A percentile compares a stretch with the other conserved stretches of the same genome.
phyloP scores from a whole-genome alignment of 2,113 vertebrate species.

The Zapornia atra region DNA sequence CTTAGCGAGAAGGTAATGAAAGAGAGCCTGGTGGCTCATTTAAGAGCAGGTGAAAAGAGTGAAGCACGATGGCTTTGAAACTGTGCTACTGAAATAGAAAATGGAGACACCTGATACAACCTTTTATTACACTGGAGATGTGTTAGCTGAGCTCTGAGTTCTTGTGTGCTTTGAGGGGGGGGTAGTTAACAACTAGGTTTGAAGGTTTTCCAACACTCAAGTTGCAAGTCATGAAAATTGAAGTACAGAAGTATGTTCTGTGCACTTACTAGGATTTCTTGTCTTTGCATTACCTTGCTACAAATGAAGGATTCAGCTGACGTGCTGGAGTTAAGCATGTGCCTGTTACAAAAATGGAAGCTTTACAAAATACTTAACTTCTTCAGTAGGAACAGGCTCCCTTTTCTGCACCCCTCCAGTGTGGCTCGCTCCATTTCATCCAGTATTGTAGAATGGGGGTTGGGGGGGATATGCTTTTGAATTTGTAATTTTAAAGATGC shows the following conservation, averaged over 20 bases:
- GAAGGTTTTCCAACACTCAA: background rate
- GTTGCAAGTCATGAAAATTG: background rate
- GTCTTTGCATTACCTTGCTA: background rate
- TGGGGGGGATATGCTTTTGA: background rate
- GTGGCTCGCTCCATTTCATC: background rate
- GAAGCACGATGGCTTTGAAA: background rate
- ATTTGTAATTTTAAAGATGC: background rate
- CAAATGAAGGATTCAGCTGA: background rate
- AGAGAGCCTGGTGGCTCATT: background rate
- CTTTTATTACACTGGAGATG: background rate
- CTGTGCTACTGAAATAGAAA: background rate
- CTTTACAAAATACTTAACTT: background rate
- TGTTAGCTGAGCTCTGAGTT: background rate
- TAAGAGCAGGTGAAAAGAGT: background rate
- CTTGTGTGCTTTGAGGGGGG: background rate
- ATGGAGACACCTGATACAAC: background rate
- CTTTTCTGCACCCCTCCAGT: background rate
- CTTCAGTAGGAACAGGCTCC: background rate
- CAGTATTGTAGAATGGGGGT: background rate
- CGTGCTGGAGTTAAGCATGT: background rate
- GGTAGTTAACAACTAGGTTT: background rate
- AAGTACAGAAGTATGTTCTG: background rate
- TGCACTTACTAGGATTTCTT: background rate
- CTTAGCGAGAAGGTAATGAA: slow-evolving; percentile 81
- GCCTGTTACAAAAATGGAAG: background rate